Evolutionary conservation across 2,113 vertebrate genomes (phyloP), one percentile per base, ranked within the genome.

Genomic region (Okapia johnstoni): DNA sequence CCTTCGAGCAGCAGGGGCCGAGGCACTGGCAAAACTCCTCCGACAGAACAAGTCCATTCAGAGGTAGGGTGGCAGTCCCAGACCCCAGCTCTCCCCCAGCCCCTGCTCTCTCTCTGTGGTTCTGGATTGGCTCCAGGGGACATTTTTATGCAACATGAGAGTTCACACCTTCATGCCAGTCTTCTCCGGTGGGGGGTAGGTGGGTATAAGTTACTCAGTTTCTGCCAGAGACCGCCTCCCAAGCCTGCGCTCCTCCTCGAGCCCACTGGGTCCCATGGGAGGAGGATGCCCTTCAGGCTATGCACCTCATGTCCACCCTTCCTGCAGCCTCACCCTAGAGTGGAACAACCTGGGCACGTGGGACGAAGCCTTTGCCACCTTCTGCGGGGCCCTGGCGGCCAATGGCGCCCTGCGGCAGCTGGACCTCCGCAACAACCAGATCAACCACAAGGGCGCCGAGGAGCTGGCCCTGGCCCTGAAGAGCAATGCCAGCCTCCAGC

Each of bases 351-450:
- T 99, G 57, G 99, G 99, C 0, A 40, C 99, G 16, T 99, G 99
- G 99, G 99, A 99, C 2, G 99, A 99, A 36, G 98, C 99, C 93
- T 99, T 99, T 60, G 99, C 99, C 0, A 84, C 99, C 8, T 99
- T 99, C 96, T 99, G 99, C 83, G 99, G 99, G 33, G 99, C 99
- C 19, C 97, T 99, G 92, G 98, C 98, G 16, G 98, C 98, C 96
- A 99, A 99, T 88, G 57, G 43, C 0, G 13, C 46, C 23, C 99
- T 99, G 48, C 98, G 81, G 15, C 98, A 96, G 50, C 99, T 99
- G 28, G 99, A 99, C 98, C 99, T 99, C 76, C 99, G 99, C 85
- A 99, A 99, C 97, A 99, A 99, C 97, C 99, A 99, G 98, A 99
- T 99, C 98, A 99, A 98, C 98, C 99, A 99, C 96, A 99, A 99